phyloP scores from a whole-genome alignment of 2,797 vertebrate species.

The Enteromius anoplus region DNA sequence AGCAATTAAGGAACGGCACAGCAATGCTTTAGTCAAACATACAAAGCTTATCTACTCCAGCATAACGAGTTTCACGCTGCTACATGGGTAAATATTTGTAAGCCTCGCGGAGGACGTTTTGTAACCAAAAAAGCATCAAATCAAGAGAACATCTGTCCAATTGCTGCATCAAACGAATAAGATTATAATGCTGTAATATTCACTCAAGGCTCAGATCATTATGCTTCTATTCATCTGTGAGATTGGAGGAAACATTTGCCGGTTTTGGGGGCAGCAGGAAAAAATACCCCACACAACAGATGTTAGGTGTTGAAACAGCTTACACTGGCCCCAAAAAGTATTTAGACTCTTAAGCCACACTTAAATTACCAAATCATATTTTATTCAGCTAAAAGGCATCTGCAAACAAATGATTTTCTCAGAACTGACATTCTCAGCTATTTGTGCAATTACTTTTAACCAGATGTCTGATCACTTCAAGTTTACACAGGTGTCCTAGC shows the following conservation, averaged over 20 bases:
- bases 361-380: slow-evolving; percentile 8
- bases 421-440: not conserved
- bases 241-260: slow-evolving; percentile 77
- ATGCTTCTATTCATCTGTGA: slow-evolving; percentile 76
- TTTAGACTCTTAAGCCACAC: slow-evolving; percentile 10
- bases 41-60: slow-evolving; percentile 43
- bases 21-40: slow-evolving; percentile 46
- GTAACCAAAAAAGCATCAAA: slow-evolving; percentile 66
- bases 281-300: slow-evolving; percentile 73
- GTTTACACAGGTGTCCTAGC: slow-evolving; percentile 8
- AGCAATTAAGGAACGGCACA: slow-evolving; percentile 44
- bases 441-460: slow-evolving; percentile 7
- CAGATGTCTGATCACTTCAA: not conserved
- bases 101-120: slow-evolving; percentile 38
- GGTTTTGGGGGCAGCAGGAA: slow-evolving; percentile 40
- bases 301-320: slow-evolving; percentile 61
- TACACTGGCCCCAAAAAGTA: slow-evolving; percentile 11
- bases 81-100: slow-evolving; percentile 49
- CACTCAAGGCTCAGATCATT: slow-evolving; percentile 79
- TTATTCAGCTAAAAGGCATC: slow-evolving; percentile 26
- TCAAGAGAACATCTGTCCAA: slow-evolving; percentile 76
- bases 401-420: slow-evolving; percentile 12
- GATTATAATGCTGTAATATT: slow-evolving; percentile 78
- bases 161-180: slow-evolving; percentile 78
- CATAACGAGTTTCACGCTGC: slow-evolving; percentile 46